Percentiles rank a stretch among this genome's conserved stretches.
Evolutionary conservation across 2,888 invertebrate genomes (phyloP).

Genomic region (Melinopterus prodromus): DNA sequence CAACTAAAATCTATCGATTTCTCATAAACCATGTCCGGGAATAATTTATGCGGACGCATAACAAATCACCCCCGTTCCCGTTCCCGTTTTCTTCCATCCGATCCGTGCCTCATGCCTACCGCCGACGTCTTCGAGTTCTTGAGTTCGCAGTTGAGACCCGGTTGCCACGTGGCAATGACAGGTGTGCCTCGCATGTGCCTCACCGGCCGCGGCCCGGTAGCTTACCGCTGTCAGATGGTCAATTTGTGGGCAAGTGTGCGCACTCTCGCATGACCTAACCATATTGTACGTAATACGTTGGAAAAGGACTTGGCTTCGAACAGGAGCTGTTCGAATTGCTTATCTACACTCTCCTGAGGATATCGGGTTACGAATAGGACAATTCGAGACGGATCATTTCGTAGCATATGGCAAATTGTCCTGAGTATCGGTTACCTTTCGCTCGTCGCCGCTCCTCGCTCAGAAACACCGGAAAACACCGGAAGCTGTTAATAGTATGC

Average conservation of each 20-base stretch:
- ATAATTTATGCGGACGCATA: not conserved
- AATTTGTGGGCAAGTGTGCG: not conserved
- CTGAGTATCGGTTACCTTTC: not conserved
- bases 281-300: not conserved
- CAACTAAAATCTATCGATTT: not conserved
- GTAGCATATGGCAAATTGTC: not conserved
- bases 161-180: slow-evolving; percentile 37
- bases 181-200: slow-evolving; percentile 29
- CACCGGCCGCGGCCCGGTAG: not conserved
- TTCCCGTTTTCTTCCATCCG: not conserved
- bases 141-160: not conserved
- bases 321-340: not conserved
- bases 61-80: not conserved
- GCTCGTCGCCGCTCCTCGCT: no score
- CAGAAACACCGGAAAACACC: no score
- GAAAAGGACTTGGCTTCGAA: not conserved
- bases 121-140: not conserved
- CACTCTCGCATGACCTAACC: not conserved
- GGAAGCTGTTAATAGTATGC: no score
- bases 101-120: not conserved
- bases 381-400: slow-evolving; percentile 4
- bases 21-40: not conserved
- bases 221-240: not conserved
- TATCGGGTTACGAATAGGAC: not conserved
- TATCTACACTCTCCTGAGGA: slow-evolving; percentile 4